Evolutionary conservation across 2,113 vertebrate genomes (phyloP).

Genomic region (Bettongia penicillata): DNA sequence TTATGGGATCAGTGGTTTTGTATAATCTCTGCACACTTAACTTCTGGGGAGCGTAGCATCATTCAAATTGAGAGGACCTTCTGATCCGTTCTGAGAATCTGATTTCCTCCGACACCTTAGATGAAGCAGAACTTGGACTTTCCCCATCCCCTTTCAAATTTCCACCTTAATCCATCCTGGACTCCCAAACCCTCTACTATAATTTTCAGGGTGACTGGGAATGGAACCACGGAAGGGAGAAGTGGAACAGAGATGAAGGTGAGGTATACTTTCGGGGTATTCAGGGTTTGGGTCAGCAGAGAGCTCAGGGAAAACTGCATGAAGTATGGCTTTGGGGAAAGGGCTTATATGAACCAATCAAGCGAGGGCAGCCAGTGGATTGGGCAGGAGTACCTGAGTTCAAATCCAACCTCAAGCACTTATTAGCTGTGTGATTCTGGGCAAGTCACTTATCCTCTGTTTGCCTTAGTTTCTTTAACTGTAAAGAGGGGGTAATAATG

Average conservation of each 20-base stretch:
- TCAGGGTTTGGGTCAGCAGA: not conserved
- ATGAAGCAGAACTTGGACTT: not conserved
- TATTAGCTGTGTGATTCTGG: not conserved
- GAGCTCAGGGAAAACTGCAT: not conserved
- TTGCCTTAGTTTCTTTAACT: not conserved
- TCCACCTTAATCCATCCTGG: not conserved
- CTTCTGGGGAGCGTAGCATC: not conserved
- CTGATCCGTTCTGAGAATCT: not conserved
- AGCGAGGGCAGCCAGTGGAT: not conserved
- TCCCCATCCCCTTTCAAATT: not conserved
- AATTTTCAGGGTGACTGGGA: not conserved
- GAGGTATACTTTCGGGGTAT: not conserved
- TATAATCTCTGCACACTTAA: not conserved
- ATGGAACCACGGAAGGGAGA: not conserved
- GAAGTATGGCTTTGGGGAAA: not conserved
- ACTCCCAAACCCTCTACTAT: not conserved
- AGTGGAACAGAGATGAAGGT: slow-evolving; percentile 12
- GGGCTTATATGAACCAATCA: not conserved
- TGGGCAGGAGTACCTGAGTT: not conserved
- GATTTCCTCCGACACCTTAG: not conserved
- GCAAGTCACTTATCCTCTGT: not conserved
- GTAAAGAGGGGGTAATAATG: not conserved
- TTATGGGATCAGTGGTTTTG: slow-evolving; percentile 41
- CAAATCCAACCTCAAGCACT: not conserved
- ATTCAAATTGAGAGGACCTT: not conserved